Conservation (phyloP, 2,113 vertebrate genomes). For the Xenopus laevis region DNA sequence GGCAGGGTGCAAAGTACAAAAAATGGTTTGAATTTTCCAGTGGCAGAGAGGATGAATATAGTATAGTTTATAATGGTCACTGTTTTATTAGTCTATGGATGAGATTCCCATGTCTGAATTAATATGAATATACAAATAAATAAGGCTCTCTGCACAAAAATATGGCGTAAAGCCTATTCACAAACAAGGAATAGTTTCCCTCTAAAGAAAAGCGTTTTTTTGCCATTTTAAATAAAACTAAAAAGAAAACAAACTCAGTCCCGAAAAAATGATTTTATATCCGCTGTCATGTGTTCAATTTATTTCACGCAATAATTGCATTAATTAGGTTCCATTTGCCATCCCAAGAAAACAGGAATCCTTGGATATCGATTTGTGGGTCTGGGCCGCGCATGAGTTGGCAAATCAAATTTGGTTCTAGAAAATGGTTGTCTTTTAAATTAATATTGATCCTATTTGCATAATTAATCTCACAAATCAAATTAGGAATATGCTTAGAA, state of each 20-base stretch:
- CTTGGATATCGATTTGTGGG: background rate
- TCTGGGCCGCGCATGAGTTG: background rate
- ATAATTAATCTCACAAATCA: slow-evolving; percentile 2
- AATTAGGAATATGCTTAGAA: background rate
- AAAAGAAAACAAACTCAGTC: no score
- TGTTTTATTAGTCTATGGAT: no score
- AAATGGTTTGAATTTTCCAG: no score
- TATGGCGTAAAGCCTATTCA: no score
- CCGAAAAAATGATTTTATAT: background rate
- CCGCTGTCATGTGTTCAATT: background rate
- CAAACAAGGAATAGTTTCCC: no score
- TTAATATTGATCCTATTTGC: background rate
- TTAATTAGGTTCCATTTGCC: background rate
- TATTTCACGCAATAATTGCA: background rate
- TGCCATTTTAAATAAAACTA: background rate
- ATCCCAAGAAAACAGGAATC: background rate
- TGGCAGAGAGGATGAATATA: no score
- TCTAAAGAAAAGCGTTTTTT: no score
- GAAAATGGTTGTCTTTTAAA: background rate
- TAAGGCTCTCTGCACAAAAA: no score
- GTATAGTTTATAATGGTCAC: no score
- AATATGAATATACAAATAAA: no score
- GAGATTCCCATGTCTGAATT: no score
- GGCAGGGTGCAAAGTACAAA: no score
- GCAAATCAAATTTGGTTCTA: background rate